These are phyloP conservation scores for Ceratoteleas bidentatus DNA, from an alignment of 1,140 invertebrate species.

Conservation along the genomic window DNA sequence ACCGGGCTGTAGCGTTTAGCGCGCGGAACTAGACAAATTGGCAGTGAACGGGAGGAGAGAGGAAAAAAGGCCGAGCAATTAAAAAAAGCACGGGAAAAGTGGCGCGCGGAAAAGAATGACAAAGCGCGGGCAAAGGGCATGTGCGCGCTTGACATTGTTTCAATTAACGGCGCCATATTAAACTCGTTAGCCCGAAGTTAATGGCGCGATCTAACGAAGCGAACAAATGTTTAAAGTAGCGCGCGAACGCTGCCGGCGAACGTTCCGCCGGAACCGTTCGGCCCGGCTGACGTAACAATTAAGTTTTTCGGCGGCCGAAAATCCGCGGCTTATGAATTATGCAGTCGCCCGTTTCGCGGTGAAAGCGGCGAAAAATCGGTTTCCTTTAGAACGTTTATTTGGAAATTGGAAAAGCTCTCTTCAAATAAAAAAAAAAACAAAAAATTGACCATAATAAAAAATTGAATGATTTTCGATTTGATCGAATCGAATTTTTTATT, in stretches of 20 bases:
- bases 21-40: too few relatives aligned
- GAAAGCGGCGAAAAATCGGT: too few relatives aligned
- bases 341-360: slow-evolving; percentile 9
- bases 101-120: neutral
- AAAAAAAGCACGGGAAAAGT: neutral
- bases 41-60: neutral
- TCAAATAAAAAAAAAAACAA: too few relatives aligned
- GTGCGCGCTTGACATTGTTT: slow-evolving; percentile 24
- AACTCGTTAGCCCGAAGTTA: slow-evolving; percentile 33
- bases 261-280: neutral
- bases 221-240: slow-evolving; percentile 48
- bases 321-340: slow-evolving; percentile 46
- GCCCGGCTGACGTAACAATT: slow-evolving; percentile 43
- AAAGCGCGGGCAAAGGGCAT: neutral
- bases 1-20: too few relatives aligned
- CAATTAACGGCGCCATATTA: slow-evolving; percentile 25
- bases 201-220: slow-evolving; percentile 29
- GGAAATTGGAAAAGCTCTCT: too few relatives aligned
- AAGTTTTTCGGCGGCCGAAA: slow-evolving; percentile 44
- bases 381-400: too few relatives aligned
- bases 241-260: slow-evolving; percentile 7
- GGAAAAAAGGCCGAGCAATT: neutral
- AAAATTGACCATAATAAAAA: too few relatives aligned
- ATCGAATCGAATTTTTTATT: too few relatives aligned
- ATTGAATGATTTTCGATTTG: too few relatives aligned